A percentile compares a stretch with the other conserved stretches of the same genome.
Evolutionary conservation across 2,888 invertebrate genomes (phyloP).

Genomic region (Netelia fuscicornis): DNA sequence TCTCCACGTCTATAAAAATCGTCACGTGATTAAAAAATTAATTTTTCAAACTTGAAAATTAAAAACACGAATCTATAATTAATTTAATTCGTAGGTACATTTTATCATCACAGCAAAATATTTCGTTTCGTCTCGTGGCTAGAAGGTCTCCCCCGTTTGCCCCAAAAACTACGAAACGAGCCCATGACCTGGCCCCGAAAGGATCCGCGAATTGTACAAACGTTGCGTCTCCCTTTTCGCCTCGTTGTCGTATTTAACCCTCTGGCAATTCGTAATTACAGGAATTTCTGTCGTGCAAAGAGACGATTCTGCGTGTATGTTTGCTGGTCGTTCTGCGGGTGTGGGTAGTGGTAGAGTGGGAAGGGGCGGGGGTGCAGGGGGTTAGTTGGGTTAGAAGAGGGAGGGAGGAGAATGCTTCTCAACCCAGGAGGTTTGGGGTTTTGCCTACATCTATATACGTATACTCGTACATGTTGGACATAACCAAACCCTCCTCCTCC

Average conservation of each 20-base stretch:
- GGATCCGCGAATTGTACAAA: constrained; percentile 81
- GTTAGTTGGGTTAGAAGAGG: constrained; percentile 50
- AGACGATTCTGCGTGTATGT: constrained; percentile 50
- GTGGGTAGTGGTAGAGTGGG: constrained; percentile 19
- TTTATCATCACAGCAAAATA: constrained; percentile 22
- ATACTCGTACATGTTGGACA: too few relatives aligned
- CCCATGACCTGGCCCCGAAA: background rate
- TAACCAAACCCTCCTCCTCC: too few relatives aligned
- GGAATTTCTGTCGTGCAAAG: constrained; percentile 76
- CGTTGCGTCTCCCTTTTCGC: constrained; percentile 73
- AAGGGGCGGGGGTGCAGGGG: constrained; percentile 3
- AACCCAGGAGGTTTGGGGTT: constrained; percentile 23
- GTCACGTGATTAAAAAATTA: too few relatives aligned
- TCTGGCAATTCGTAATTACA: constrained; percentile 82
- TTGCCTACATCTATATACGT: background rate
- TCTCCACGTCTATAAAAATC: too few relatives aligned
- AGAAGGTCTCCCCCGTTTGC: constrained; percentile 10
- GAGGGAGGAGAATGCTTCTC: constrained; percentile 57
- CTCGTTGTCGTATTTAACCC: constrained; percentile 82
- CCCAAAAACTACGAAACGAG: constrained; percentile 17
- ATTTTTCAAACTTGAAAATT: too few relatives aligned
- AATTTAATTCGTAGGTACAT: too few relatives aligned
- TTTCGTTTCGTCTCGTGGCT: constrained; percentile 16
- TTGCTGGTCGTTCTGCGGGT: constrained; percentile 55
- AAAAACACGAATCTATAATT: too few relatives aligned